These are phyloP conservation scores for Drosophila acutilabella DNA, from an alignment of 2,888 invertebrate species.

Conservation along the genomic window DNA sequence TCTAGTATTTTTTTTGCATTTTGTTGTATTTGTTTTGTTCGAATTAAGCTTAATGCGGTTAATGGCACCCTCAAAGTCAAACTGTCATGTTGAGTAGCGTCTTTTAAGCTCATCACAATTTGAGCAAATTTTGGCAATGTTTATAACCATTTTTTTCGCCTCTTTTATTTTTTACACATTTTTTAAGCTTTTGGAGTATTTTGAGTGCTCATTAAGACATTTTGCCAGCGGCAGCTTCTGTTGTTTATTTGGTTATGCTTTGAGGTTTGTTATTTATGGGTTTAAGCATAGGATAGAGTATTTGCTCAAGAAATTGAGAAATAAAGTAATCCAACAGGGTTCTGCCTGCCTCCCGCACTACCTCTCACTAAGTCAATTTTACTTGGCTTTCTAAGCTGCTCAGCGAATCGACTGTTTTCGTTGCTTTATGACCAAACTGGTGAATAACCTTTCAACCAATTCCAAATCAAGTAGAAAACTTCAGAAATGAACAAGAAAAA, in stretches of 20 bases:
- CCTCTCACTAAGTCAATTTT: not conserved
- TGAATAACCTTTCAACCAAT: constrained; percentile 50
- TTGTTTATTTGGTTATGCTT: constrained; percentile 24
- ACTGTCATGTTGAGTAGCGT: constrained; percentile 45
- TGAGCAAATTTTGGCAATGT: constrained; percentile 43
- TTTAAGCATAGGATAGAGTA: constrained; percentile 19
- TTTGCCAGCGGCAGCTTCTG: constrained; percentile 52
- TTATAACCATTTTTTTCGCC: constrained; percentile 7
- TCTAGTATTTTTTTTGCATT: constrained; percentile 5
- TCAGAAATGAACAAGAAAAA: constrained; percentile 20
- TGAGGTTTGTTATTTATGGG: constrained; percentile 38
- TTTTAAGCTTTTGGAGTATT: constrained; percentile 12
- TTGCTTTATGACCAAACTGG: constrained; percentile 39
- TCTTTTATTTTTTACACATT: constrained; percentile 32
- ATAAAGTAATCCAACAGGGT: constrained; percentile 25
- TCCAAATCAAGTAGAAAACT: constrained; percentile 20
- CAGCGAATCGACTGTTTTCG: constrained; percentile 15
- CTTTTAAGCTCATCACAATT: constrained; percentile 36
- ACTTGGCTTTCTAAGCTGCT: constrained; percentile 33
- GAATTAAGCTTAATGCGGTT: constrained; percentile 46
- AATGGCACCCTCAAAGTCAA: constrained; percentile 52
- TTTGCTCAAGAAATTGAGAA: constrained; percentile 36
- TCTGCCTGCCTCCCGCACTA: not conserved
- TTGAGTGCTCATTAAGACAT: constrained; percentile 64
- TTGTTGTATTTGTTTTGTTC: not conserved